Base-by-base conservation (phyloP, 2,113 vertebrate species). In the Zosterops lateralis region DNA sequence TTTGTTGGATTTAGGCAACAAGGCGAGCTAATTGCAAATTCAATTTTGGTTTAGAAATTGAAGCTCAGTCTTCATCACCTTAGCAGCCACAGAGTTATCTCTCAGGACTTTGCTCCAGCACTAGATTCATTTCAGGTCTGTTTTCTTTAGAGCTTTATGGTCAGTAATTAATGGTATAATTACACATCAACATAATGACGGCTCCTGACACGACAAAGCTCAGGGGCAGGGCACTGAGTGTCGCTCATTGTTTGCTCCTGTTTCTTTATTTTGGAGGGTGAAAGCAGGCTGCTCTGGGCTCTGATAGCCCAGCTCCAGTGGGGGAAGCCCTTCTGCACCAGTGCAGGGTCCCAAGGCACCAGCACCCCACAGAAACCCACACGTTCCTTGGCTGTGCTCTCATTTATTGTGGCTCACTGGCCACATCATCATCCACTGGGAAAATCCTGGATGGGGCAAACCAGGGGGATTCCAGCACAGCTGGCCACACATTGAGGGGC, bases 101-200 rank as follows among this genome's bases (percentile, higher is more conserved):
- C 89, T 34, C 32, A 87, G 80, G 91, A 84, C 80, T 96, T 93
- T 87, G 68, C 91, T 89, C 40, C 75, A 77, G 62, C 0, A 5
- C 42, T 85, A 42, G 62, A 85, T 54, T 94, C 34, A 83, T 93
- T 97, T 89, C 51, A 15, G n/a, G 56, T 74, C 91, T 97, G 95
- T 96, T 96, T 97, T 93, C 93, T 91, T 95, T 93, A 91, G 87
- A 94, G 87, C 82, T 97, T 95, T 95, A 91, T 91, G 93, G 95
- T 92, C 94, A 91, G 87, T 95, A 93, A 96, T 96, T 96, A 95
- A 94, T 87, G 77, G 94, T 84, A 57, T 94, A 96, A 96, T 94
- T 93, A 92, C 95, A 89, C 70, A 29, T 14, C 0, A 9, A 81
- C 86, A 95, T 93, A 91, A 90, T 88, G 94, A 94, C 3, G 6